A percentile compares a stretch with the other conserved stretches of the same genome.
These are phyloP conservation scores for Macrotis lagotis DNA, from an alignment of 2,113 vertebrate genomes.

Conservation along the genomic window DNA sequence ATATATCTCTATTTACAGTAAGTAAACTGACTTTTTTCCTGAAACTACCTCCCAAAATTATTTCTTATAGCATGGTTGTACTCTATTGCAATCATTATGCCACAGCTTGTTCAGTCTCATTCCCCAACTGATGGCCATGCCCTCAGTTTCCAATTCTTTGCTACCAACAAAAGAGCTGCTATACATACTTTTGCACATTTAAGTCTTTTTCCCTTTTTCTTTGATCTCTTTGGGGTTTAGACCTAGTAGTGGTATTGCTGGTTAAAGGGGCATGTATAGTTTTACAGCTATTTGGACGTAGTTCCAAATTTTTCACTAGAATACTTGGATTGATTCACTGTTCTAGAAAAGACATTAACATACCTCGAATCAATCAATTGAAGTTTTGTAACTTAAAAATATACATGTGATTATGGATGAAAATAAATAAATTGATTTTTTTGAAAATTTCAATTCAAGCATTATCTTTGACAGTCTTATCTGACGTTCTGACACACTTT, in stretches of 20 bases:
- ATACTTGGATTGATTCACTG: background rate
- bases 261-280: background rate
- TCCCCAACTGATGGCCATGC: background rate
- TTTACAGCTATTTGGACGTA: background rate
- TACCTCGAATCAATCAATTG: no score
- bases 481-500: no score
- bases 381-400: no score
- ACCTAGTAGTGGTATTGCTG: background rate
- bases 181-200: background rate
- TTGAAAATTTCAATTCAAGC: no score
- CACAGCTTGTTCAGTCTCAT: background rate
- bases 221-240: background rate
- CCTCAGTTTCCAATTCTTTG: background rate
- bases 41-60: background rate
- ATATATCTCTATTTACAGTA: no score
- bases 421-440: no score
- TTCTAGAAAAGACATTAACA: no score
- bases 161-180: background rate
- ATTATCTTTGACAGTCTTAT: no score
- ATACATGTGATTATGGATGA: no score
- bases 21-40: background rate
- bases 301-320: background rate
- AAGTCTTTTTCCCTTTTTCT: background rate
- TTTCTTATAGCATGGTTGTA: background rate
- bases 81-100: background rate